Base-by-base conservation (phyloP, 2,888 invertebrate genomes). In the Unio pictorum region DNA sequence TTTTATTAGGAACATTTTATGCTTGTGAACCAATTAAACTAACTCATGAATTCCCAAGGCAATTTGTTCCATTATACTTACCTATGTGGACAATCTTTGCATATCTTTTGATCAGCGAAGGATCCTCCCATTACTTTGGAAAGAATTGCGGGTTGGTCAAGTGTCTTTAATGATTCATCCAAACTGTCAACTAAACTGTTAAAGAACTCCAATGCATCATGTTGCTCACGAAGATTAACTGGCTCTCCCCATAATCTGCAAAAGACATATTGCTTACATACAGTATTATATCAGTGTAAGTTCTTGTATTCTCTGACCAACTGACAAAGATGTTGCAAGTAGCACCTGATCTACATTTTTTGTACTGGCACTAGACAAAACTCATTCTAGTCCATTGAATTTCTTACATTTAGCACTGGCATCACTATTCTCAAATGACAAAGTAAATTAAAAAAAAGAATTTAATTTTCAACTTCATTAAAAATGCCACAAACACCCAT, bases 101-200 rank as follows among this genome's bases (percentile, higher is more conserved):
- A 99, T 86, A 98, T 99, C 92, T 99, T 99, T 91, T 99, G 98
- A 92, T 99, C 98, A 63, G 98, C 98, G 91, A 97, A 98, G 55
- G 96, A 95, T 56, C 99, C 99, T 67, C 98, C 98, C 87, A 99
- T 93, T 67, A 96, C 96, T 89, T 95, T 96, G 70, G 86, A 84
- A 64, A 89, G 75, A 57, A 87, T 82, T 20, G 86, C 82, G 1
- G 86, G 83, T 86, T 96, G 95, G 56, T 95, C 95, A 77, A 98
- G 92, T 30, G 95, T 94, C 91, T 99, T 98, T 57, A 98, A 91
- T 18, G 97, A 97, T 91, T 98, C 98, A 87, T 99, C 98, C 84
- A 99, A 92, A 86, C 96, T 96, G 91, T 99, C 98, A 57, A 98
- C 96, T 66, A 99, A 92, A 77, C 96, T 96, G 95, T 98, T 98